phyloP scores from a whole-genome alignment of 2,113 vertebrate genomes.

The Rhinogobius similis region DNA sequence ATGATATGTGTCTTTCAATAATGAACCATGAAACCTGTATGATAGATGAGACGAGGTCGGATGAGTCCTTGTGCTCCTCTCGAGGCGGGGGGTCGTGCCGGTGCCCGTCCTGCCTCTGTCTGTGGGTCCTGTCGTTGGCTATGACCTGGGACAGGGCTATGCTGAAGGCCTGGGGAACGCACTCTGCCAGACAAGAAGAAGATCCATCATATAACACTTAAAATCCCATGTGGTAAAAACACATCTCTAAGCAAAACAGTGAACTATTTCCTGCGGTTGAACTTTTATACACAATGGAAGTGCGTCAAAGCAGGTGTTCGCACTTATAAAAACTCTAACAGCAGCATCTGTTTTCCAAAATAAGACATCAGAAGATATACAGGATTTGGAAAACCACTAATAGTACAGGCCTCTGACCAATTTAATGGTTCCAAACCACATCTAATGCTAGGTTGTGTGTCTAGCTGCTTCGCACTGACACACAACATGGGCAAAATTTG shows the following conservation, averaged over 20 bases:
- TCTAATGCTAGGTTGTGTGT: not conserved
- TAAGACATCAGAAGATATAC: conserved; percentile 38
- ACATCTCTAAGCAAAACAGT: not conserved
- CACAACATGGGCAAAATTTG: conserved; percentile 4
- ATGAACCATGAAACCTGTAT: conserved; percentile 71
- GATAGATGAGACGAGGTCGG: conserved; percentile 87
- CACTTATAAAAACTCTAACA: conserved; percentile 14
- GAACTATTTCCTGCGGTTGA: not conserved
- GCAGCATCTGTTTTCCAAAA: conserved; percentile 55
- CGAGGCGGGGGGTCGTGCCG: conserved; percentile 79
- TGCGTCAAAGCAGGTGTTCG: conserved; percentile 29
- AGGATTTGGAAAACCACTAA: conserved; percentile 30
- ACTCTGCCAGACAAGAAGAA: conserved; percentile 74
- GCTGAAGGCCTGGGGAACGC: conserved; percentile 89
- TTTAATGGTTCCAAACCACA: conserved; percentile 24
- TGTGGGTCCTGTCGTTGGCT: conserved; percentile 82
- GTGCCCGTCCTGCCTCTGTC: conserved; percentile 77
- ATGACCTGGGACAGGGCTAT: conserved; percentile 94
- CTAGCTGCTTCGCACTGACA: conserved; percentile 8
- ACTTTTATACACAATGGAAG: conserved; percentile 21
- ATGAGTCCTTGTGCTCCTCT: conserved; percentile 89
- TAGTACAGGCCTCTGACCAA: conserved; percentile 35
- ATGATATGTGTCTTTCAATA: no score
- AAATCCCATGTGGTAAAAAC: not conserved
- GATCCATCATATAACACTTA: not conserved